Base-by-base conservation (phyloP, 2,113 vertebrate species). In the Triplophysa siluroides region DNA sequence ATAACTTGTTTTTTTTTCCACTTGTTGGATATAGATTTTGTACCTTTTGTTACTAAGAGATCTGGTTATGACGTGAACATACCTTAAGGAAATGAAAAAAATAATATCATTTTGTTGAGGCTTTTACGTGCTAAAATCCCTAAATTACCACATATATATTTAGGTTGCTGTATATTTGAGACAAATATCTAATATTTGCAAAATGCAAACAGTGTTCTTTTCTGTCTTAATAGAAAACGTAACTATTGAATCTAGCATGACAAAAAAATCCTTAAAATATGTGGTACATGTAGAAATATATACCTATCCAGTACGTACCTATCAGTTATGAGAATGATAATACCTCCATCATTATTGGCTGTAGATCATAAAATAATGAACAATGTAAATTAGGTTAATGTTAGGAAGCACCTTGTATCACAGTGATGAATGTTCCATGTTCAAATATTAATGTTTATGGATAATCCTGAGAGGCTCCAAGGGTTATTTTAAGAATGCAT, bases 1-100 rank as follows among this genome's bases (percentile, higher is more conserved):
- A 99, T 99, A 98, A 96, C 96, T 98, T 96, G 98, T 98, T 98
- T 99, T 98, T n/a, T 99, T 99, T 98, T 98, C 96, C 97, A 98
- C 96, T 98, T 98, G 96, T 96, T 97, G 96, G 97, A 96, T 97
- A 96, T 98, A 98, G 96, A 97, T 99, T 99, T 99, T 98, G 95
- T 99, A 99, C 96, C 97, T 98, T 77, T 99, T 99, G 97, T 99
- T 99, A 98, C 96, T 95, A 96, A 97, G 94, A 98, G 94, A 98
- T 96, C 96, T 97, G 96, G 95, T 98, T 98, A 97, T 97, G 92
- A 92, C 88, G 90, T 92, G 90, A 93, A 96, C 94, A 97, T 98
- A 95, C 97, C 97, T 98, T 97, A 97, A 97, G 91, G 88, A 87
- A 87, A 85, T 95, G 95, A 96, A 95, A 93, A 94, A 97, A 95